phyloP scores from a whole-genome alignment of 2,888 invertebrate species.

The Drosophila barbarae region DNA sequence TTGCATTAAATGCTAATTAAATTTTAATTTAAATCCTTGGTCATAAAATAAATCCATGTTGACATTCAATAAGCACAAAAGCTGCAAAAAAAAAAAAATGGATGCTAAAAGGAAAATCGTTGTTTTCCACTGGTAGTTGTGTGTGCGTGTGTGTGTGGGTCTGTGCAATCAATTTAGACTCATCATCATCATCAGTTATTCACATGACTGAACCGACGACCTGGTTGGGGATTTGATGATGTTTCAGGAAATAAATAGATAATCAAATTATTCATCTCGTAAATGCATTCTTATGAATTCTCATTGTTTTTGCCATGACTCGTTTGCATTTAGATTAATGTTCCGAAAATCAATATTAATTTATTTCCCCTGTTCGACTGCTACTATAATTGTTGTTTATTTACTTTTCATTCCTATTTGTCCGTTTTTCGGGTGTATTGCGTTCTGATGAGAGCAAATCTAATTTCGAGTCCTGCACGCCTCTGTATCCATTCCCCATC shows the following conservation, averaged over 20 bases:
- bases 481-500: neutral
- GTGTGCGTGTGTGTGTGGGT: constrained; percentile 2
- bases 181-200: constrained; percentile 43
- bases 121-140: neutral
- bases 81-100: constrained; percentile 10
- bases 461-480: constrained; percentile 41
- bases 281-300: constrained; percentile 22
- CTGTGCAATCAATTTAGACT: constrained; percentile 41
- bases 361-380: constrained; percentile 27
- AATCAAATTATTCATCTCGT: constrained; percentile 36
- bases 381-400: constrained; percentile 39
- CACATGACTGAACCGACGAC: constrained; percentile 33
- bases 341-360: constrained; percentile 37
- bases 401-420: constrained; percentile 36
- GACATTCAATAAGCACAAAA: constrained; percentile 25
- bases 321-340: constrained; percentile 40
- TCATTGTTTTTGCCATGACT: constrained; percentile 31
- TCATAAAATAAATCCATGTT: constrained; percentile 26
- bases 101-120: neutral
- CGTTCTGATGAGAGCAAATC: constrained; percentile 26
- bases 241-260: constrained; percentile 31
- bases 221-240: constrained; percentile 6
- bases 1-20: constrained; percentile 40
- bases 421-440: constrained; percentile 25
- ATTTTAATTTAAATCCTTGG: constrained; percentile 36